Evolutionary conservation across 2,113 vertebrate species (phyloP), one percentile per base, ranked within the genome.

Genomic region (Chionomys nivalis): DNA sequence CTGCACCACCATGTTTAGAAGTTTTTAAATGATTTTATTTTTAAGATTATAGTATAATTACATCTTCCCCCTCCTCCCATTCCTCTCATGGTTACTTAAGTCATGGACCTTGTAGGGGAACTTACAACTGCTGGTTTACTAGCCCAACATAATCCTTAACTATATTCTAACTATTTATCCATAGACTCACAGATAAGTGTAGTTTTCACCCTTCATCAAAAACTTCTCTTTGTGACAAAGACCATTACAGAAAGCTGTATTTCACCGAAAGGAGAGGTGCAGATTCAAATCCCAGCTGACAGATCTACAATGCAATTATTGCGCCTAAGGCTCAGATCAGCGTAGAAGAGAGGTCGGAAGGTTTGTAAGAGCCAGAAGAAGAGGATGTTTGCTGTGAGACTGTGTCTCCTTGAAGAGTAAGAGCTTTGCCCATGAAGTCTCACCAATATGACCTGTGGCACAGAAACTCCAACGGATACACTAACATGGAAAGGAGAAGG

Each of bases 401-500:
- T 49, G 44, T 49, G 77, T 52, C 47, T 52, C 47, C 31, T 5
- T 4, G 31, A 49, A 5, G 52, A 52, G 3, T 36, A 16, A 36
- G 47, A 36, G 47, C 47, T 36, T 79, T 52, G 47, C 47, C 31
- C 31, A 52, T 11, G 47, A 77, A 77, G 42, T 44, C 75, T 28
- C 39, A 26, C 73, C 26, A 77, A 33, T 17, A 33, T 16, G 26
- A 8, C 28, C 28, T 49, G 24, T 7, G 8, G 10, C 47, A 21
- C 5, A 9, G 47, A 79, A 33, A 17, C 28, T 1, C 16, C 1
- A 10, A 36, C 0, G 7, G 44, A 49, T 33, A 19, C 10, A 19
- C 75, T 52, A 78, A 78, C 31, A 5, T 14, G 17, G 77, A 79
- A 79, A 79, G 31, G 31, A 31, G 47, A 79, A 79, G 19, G 3